Conservation (phyloP, 2,888 invertebrate genomes). For the Teleogryllus oceanicus region DNA sequence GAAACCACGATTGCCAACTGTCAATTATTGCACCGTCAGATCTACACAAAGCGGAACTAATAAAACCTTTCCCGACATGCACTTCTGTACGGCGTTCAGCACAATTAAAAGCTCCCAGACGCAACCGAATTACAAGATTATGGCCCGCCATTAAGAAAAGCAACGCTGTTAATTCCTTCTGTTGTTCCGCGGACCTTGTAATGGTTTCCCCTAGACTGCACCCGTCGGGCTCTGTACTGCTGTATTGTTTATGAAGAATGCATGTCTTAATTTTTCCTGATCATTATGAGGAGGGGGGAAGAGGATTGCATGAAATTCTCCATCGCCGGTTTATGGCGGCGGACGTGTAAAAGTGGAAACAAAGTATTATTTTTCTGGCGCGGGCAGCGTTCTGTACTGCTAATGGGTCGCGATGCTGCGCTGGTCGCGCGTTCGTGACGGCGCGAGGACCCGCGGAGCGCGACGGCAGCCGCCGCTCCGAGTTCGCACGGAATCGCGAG, state of each 20-base stretch:
- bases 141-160: constrained; percentile 6
- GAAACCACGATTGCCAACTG: constrained; percentile 18
- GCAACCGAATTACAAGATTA: constrained; percentile 18
- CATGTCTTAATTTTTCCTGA: constrained; percentile 10
- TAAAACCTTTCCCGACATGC: constrained; percentile 18
- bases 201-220: constrained; percentile 11
- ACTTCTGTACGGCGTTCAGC: constrained; percentile 18
- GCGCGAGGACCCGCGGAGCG: too few relatives aligned
- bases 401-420: constrained; percentile 1
- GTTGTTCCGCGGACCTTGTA: constrained; percentile 18
- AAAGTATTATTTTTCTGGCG: neutral
- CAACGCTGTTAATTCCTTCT: constrained; percentile 18
- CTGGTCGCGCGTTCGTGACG: neutral
- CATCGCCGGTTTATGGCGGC: neutral
- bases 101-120: constrained; percentile 9
- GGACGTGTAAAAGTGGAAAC: neutral
- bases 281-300: neutral
- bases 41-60: constrained; percentile 8
- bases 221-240: neutral
- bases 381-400: constrained; percentile 4
- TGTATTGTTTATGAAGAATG: constrained; percentile 18
- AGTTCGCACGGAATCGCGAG: too few relatives aligned
- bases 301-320: neutral
- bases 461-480: too few relatives aligned
- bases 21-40: neutral